Evolutionary conservation across 1,140 invertebrate species (phyloP), one percentile per base, ranked within the genome.

Genomic region (Zaprionus lachaisei): DNA sequence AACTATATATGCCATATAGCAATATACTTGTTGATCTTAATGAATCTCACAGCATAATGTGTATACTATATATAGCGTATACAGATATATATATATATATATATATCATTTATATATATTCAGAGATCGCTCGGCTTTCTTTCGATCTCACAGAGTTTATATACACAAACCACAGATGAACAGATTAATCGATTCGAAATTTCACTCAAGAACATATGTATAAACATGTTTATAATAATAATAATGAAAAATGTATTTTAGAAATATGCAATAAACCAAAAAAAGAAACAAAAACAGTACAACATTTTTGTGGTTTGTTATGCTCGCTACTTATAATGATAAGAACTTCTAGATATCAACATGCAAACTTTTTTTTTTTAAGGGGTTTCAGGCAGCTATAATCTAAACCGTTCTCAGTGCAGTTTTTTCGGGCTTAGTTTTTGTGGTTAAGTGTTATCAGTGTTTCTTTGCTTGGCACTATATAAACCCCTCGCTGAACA

Each of bases 401-500:
- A 12, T 12, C 22, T 4, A 51, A 12, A 24, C 47, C 47, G 47
- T 69, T 74, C 66, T 28, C 49, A 74, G 64, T 47, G 37, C 24
- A 44, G 31, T 34, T 11, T 56, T 56, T n/a, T 66, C 38, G 3
- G 34, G 20, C 24, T 51, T 37, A 15, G 15, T 34, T 4, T 17
- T 57, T 77, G 76, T 12, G 76, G 71, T 78, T 47, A 71, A 71
- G 0, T 96, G 69, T 97, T 83, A 97, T 96, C 89, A 94, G 94
- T 76, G 95, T 11, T 11, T 11, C 95, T 7, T 51, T 12, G 5
- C 31, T 34, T n/a, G 51, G 26, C 5, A 26, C 63, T 78, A 80
- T 77, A 80, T 69, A 77, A 72, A 34, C 31, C 34, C 9, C 14
- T 2, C 15, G 0, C 5, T 4, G 14, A 0, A 1, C 6, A 17